Evolutionary conservation across 2,888 invertebrate species (phyloP).

Genomic region (Pammene aurita): DNA sequence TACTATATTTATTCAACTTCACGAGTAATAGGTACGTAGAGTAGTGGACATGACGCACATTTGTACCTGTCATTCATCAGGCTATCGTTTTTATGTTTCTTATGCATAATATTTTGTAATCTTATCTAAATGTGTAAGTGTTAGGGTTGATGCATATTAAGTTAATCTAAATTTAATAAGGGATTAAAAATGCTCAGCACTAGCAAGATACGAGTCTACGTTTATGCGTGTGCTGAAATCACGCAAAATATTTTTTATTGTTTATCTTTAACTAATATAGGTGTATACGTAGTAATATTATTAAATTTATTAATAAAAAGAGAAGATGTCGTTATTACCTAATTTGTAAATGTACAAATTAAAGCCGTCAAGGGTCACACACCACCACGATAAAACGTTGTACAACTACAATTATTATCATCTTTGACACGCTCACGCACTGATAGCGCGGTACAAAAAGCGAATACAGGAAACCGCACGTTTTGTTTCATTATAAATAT

Average conservation of each 20-base stretch:
- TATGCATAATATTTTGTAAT: no score
- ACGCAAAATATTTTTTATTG: no score
- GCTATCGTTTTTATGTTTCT: neutral
- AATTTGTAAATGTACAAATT: constrained; percentile 6
- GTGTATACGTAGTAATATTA: no score
- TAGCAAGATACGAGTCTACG: no score
- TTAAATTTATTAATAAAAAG: no score
- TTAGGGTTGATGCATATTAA: no score
- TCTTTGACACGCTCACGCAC: neutral
- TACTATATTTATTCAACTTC: neutral
- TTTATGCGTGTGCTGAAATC: no score
- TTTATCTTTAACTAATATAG: no score
- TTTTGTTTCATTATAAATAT: neutral
- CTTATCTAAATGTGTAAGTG: no score
- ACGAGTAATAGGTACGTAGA: neutral
- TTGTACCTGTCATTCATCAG: neutral
- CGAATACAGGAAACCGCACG: constrained; percentile 22
- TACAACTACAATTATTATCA: constrained; percentile 7
- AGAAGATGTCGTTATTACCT: constrained; percentile 9
- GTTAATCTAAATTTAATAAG: no score
- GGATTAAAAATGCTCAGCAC: no score
- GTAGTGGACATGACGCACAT: neutral
- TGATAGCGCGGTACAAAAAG: constrained; percentile 15
- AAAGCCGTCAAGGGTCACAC: constrained; percentile 4
- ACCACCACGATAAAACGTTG: constrained; percentile 16